Evolutionary conservation across 2,888 invertebrate species (phyloP), one percentile per base, ranked within the genome.

Genomic region (Pterostichus madidus): DNA sequence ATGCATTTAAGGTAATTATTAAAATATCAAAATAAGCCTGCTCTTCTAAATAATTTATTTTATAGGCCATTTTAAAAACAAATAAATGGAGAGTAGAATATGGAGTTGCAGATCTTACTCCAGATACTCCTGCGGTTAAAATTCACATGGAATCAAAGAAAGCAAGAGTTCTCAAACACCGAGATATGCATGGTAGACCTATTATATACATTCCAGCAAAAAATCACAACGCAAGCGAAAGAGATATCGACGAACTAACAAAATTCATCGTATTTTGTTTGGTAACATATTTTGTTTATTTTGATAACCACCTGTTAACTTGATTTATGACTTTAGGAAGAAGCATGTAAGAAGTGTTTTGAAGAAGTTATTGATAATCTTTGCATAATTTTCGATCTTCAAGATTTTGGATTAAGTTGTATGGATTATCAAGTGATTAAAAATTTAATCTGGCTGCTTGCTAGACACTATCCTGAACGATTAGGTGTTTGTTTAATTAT

Each of bases 341-440:
- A 94, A 87, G 95, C 94, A 0, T 95, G 95, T 88, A 94, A 94
- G 87, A 93, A 92, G 87, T 96, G 95, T 89, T 94, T 95, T 88
- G 95, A 96, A 88, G 95, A 95, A 89, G 94, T 95, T 2, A 92
- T 94, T 15, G 96, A 96, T 89, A 95, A 95, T 87, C 88, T 96
- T 15, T 96, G 96, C 88, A 95, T 96, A 87, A 93, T 96, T 52
- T 96, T 96, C 89, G 96, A 96, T 89, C 89, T 96, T 85, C 93
- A 93, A 85, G 93, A 92, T 85, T 96, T 96, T 87, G 94, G 94
- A 83, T 90, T 95, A 59, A 93, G 93, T 59, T 95, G 95, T 87
- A 95, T 96, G 95, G 96, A 96, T 87, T 96, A 96, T 88, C 95
- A 95, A 88, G 92, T 96, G 84, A 92, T 96, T 11, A 95, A 95